Conservation (phyloP, 2,888 invertebrate species). For the Leptopterna dolabrata region DNA sequence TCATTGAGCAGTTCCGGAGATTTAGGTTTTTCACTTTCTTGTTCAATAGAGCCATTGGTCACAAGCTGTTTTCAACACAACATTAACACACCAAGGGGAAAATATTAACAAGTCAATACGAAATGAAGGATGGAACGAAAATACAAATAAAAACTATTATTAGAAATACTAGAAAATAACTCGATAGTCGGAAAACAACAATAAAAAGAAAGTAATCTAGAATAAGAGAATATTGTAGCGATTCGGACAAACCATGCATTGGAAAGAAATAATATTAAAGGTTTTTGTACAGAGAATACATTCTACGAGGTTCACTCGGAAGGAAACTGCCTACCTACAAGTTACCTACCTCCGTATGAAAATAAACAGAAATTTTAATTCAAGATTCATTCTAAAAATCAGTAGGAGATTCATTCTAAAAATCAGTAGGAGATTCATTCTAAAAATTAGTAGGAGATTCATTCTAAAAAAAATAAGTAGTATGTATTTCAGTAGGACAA, state of each 20-base stretch:
- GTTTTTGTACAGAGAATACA: neutral
- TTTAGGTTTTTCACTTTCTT: conserved; percentile 72
- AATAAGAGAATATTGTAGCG: neutral
- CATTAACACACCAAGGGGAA: conserved; percentile 61
- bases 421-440: too few species aligned
- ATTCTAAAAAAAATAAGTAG: too few species aligned
- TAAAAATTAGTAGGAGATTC: too few species aligned
- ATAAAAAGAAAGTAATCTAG: neutral
- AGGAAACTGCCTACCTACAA: neutral
- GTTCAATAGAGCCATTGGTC: conserved; percentile 73
- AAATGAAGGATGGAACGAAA: neutral
- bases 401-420: too few species aligned
- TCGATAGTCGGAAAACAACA: neutral
- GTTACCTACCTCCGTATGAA: too few species aligned
- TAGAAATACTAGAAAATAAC: neutral
- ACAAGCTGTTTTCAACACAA: conserved; percentile 66
- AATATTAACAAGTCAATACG: conserved; percentile 31
- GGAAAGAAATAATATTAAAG: neutral
- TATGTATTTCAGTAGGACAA: too few species aligned
- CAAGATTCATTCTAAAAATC: too few species aligned
- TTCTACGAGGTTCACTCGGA: neutral
- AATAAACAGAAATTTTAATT: too few species aligned
- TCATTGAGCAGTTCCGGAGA: conserved; percentile 85
- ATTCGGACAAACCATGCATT: neutral
- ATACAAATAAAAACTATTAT: neutral